Percentiles rank a stretch among this genome's conserved stretches.
phyloP scores from a whole-genome alignment of 2,797 vertebrate genomes.

The Typhlichthys eigenmanni region DNA sequence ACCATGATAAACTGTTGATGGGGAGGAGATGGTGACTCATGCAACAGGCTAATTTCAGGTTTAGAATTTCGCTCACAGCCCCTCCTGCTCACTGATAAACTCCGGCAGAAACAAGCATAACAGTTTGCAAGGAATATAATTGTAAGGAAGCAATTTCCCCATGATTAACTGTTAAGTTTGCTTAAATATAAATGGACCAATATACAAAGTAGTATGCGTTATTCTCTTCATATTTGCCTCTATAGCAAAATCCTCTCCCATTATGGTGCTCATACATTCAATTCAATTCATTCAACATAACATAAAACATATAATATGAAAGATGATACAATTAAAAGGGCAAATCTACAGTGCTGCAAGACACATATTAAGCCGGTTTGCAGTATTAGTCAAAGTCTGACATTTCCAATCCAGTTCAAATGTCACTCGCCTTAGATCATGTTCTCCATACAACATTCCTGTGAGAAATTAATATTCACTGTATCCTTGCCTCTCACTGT shows the following conservation, averaged over 20 bases:
- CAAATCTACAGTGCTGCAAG: not conserved
- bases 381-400: constrained; percentile 37
- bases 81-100: constrained; percentile 24
- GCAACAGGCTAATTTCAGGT: constrained; percentile 48
- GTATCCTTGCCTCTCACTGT: constrained; percentile 50
- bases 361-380: constrained; percentile 7
- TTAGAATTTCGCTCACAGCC: constrained; percentile 27
- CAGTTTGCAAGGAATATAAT: constrained; percentile 10
- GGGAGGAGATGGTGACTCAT: constrained; percentile 60
- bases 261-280: constrained; percentile 5
- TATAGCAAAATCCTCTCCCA: not conserved
- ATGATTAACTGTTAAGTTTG: constrained; percentile 3
- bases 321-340: constrained; percentile 7
- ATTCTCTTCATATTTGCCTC: not conserved
- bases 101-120: constrained; percentile 17
- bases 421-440: constrained; percentile 47
- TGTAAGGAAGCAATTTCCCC: constrained; percentile 15
- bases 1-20: constrained; percentile 54
- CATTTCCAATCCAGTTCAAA: constrained; percentile 15
- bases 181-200: not conserved
- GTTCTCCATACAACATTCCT: constrained; percentile 54
- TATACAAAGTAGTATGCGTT: not conserved
- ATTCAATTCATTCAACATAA: constrained; percentile 1
- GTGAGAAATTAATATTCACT: constrained; percentile 64
- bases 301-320: not conserved